Conservation (phyloP, 1,140 invertebrate species). For the Leptinotarsa undecemlineata region DNA sequence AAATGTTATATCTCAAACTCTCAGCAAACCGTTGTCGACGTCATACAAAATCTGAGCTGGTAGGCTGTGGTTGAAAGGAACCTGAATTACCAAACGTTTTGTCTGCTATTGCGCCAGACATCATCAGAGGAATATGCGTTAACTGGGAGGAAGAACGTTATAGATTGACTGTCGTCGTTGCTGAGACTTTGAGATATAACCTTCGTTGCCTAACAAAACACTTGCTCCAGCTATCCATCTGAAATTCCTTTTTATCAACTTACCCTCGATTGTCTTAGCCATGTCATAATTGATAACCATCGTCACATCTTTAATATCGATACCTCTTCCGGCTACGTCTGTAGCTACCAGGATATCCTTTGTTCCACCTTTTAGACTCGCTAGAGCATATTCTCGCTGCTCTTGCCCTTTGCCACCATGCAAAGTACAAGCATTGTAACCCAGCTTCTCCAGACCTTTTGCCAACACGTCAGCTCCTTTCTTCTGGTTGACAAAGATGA, state of each 20-base stretch:
- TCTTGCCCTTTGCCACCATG: constrained; percentile 99
- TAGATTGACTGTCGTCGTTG: too few species aligned
- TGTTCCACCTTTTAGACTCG: constrained; percentile 89
- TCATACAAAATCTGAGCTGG: too few species aligned
- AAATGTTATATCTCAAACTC: too few species aligned
- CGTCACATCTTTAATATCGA: constrained; percentile 99
- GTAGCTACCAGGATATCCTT: constrained; percentile 99
- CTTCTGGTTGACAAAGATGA: constrained; percentile 99
- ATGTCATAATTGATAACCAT: constrained; percentile 99
- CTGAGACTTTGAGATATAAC: too few species aligned
- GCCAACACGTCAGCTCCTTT: constrained; percentile 98
- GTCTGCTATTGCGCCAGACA: too few species aligned
- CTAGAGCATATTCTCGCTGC: constrained; percentile 97
- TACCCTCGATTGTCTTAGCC: constrained; percentile 96
- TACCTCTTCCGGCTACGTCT: constrained; percentile 99
- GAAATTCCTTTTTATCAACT: background rate
- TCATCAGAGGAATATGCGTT: too few species aligned
- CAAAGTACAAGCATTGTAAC: constrained; percentile 94
- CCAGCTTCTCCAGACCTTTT: constrained; percentile 95
- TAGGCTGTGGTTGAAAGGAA: too few species aligned
- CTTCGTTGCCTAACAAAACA: too few species aligned
- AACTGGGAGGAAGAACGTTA: too few species aligned
- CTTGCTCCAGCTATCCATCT: background rate
- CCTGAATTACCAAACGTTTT: too few species aligned
- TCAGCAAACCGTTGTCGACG: too few species aligned